These are phyloP conservation scores for Pomatorhinus ruficollis DNA, from an alignment of 2,113 vertebrate genomes.

Conservation along the genomic window DNA sequence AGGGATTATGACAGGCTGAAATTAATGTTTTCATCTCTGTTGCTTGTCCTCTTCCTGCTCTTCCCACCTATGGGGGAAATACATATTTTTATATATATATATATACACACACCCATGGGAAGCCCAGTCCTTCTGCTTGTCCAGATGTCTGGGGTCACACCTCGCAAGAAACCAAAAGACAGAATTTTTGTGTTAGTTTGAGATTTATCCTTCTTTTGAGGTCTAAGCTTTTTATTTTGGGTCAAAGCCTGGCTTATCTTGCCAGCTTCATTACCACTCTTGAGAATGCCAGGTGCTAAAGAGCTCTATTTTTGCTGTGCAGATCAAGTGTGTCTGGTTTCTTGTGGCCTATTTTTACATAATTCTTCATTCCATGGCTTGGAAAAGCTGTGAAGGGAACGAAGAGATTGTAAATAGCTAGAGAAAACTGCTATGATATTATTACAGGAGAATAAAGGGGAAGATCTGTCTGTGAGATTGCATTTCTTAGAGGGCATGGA, in stretches of 20 bases:
- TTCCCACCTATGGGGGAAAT: not conserved
- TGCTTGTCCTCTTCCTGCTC: not conserved
- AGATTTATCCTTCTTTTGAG: not conserved
- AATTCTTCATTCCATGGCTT: conserved; percentile 40
- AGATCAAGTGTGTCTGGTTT: conserved; percentile 49
- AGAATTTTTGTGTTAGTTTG: not conserved
- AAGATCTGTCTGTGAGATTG: not conserved
- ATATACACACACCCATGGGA: not conserved
- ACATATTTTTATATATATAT: no score
- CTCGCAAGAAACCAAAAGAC: not conserved
- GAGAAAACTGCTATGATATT: conserved; percentile 12
- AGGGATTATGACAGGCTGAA: not conserved
- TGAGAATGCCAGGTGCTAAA: conserved; percentile 58
- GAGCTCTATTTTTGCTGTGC: conserved; percentile 58
- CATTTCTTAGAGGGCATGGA: not conserved
- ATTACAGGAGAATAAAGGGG: conserved; percentile 4
- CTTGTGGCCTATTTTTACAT: conserved; percentile 61
- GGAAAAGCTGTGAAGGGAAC: conserved; percentile 11
- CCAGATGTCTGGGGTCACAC: not conserved
- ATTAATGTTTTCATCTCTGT: not conserved
- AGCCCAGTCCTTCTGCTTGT: not conserved
- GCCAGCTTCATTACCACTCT: conserved; percentile 58
- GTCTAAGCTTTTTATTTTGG: conserved; percentile 30
- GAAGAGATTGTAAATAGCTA: conserved; percentile 2
- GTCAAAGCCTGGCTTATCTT: conserved; percentile 47